phyloP scores from a whole-genome alignment of 2,797 vertebrate species.

The Coregonus ussuriensis region DNA sequence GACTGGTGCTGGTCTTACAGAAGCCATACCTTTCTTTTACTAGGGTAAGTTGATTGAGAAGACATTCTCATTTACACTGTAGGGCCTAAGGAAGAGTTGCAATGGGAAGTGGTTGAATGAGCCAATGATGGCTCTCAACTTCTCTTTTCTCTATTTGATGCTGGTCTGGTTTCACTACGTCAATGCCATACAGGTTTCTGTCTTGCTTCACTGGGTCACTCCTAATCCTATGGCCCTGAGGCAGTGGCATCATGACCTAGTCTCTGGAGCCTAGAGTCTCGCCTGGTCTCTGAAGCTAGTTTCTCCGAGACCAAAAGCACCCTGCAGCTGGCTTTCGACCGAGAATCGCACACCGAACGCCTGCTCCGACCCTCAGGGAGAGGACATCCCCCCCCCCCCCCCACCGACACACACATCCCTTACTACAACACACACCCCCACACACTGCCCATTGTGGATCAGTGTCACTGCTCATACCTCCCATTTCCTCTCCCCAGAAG shows the following conservation, averaged over 20 bases:
- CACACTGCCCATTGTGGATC: slow-evolving; percentile 18
- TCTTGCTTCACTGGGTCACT: too few relatives aligned
- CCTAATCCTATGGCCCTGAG: not conserved
- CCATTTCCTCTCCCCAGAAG: slow-evolving; percentile 29
- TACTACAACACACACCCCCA: slow-evolving; percentile 14
- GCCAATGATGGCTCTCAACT: not conserved
- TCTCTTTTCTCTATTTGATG: not conserved
- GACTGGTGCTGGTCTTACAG: too few relatives aligned
- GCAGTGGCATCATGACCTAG: not conserved
- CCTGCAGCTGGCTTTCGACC: not conserved
- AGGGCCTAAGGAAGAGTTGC: not conserved
- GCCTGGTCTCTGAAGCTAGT: not conserved
- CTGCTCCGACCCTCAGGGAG: slow-evolving; percentile 21
- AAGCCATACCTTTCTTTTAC: not conserved
- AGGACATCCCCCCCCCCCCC: slow-evolving; percentile 28
- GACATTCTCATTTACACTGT: not conserved
- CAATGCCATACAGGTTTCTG: not conserved
- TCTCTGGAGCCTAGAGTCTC: not conserved
- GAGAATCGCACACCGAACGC: not conserved
- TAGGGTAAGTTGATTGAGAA: not conserved
- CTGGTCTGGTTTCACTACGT: too few relatives aligned
- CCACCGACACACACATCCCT: slow-evolving; percentile 15
- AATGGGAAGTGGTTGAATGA: not conserved
- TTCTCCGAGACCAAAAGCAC: slow-evolving; percentile 11
- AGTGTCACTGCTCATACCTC: slow-evolving; percentile 16